Evolutionary conservation across 2,888 invertebrate genomes (phyloP).

Genomic region (Odontocerum albicorne): DNA sequence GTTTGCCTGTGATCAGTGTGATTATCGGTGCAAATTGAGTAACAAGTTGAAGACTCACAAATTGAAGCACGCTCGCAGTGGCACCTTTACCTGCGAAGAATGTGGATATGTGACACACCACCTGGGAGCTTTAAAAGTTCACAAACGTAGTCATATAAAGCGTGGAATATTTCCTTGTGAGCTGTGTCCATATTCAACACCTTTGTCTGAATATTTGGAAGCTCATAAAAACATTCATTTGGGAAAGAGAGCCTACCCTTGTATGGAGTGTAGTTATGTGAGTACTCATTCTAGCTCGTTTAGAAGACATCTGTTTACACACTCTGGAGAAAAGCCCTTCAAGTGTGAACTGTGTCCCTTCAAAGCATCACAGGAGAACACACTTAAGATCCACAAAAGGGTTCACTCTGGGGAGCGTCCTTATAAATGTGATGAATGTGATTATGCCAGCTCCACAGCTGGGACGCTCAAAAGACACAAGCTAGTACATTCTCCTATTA

Average conservation of each 20-base stretch:
- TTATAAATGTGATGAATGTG: constrained; percentile 20
- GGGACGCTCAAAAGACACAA: constrained; percentile 14
- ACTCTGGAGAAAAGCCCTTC: constrained; percentile 20
- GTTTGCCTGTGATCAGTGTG: constrained; percentile 16
- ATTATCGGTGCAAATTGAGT: constrained; percentile 20
- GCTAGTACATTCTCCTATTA: constrained; percentile 15
- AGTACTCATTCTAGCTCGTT: constrained; percentile 20
- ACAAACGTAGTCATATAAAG: constrained; percentile 16
- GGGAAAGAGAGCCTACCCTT: constrained; percentile 19
- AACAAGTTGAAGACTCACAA: constrained; percentile 21
- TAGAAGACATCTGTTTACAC: constrained; percentile 18
- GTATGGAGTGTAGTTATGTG: constrained; percentile 19
- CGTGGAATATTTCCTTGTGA: constrained; percentile 14
- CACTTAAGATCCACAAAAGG: constrained; percentile 10
- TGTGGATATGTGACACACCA: constrained; percentile 9
- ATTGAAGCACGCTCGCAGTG: constrained; percentile 6
- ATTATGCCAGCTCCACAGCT: constrained; percentile 13
- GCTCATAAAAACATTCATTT: constrained; percentile 17
- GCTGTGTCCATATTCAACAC: constrained; percentile 12
- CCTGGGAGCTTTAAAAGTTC: constrained; percentile 17
- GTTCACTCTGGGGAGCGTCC: constrained; percentile 17
- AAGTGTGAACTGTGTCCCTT: constrained; percentile 12
- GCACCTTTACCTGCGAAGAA: constrained; percentile 15
- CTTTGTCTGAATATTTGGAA: constrained; percentile 13
- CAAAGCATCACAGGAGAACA: constrained; percentile 12